Evolutionary conservation across 2,888 invertebrate species (phyloP).

Genomic region (Cantharis flavilabris): DNA sequence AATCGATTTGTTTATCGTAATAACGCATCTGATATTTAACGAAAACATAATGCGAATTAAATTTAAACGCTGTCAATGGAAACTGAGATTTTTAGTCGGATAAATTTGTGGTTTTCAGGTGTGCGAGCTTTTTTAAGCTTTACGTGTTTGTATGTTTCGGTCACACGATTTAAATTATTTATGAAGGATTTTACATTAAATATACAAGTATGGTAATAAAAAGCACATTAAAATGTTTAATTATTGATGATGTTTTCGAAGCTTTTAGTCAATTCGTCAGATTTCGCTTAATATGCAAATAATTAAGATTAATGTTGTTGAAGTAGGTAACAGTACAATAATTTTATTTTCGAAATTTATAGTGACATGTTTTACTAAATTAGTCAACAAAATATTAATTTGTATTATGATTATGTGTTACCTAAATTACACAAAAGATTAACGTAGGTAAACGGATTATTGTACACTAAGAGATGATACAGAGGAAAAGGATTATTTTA

Average conservation of each 20-base stretch:
- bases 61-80: background rate
- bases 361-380: background rate
- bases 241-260: background rate
- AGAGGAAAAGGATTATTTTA: background rate
- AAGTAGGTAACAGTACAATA: background rate
- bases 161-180: background rate
- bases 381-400: background rate
- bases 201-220: background rate
- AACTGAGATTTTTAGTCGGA: background rate
- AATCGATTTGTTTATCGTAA: background rate
- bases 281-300: background rate
- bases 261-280: background rate
- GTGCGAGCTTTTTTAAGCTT: background rate
- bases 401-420: slow-evolving; percentile 4
- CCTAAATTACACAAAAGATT: slow-evolving; percentile 14
- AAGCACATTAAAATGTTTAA: background rate
- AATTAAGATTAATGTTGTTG: background rate
- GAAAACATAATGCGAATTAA: background rate
- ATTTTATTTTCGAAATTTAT: background rate
- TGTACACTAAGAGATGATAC: slow-evolving; percentile 5
- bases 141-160: background rate
- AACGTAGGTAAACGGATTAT: slow-evolving; percentile 12
- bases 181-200: background rate
- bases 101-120: background rate
- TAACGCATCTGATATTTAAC: background rate